Evolutionary conservation across 2,113 vertebrate species (phyloP).

Genomic region (Dermatemys mawii): DNA sequence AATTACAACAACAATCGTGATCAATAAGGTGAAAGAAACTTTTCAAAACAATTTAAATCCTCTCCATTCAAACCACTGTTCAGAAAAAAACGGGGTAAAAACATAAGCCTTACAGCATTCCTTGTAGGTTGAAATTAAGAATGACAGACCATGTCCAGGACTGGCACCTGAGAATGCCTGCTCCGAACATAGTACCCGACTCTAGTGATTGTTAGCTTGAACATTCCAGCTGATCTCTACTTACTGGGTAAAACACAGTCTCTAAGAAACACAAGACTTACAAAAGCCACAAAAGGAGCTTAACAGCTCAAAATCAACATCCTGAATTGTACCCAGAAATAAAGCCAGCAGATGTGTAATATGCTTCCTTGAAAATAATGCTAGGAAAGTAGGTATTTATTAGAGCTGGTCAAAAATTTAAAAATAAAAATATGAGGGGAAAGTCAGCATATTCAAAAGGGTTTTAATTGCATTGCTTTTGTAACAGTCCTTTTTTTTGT

Average conservation of each 20-base stretch:
- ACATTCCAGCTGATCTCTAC: neutral
- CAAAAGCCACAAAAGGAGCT: neutral
- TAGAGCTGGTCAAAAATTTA: neutral
- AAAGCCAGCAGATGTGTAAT: neutral
- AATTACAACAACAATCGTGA: neutral
- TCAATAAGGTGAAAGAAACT: neutral
- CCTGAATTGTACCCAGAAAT: neutral
- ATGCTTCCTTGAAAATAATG: neutral
- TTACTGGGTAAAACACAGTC: neutral
- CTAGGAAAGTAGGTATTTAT: neutral
- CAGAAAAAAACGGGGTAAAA: neutral
- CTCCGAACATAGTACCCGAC: neutral
- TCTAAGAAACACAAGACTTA: neutral
- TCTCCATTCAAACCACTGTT: neutral
- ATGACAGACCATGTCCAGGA: neutral
- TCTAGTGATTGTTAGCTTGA: neutral
- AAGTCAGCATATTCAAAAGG: neutral
- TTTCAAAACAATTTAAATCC: neutral
- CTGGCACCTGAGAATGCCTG: neutral
- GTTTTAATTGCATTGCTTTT: neutral
- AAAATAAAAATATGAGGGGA: neutral
- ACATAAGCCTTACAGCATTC: neutral
- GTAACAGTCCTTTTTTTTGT: neutral
- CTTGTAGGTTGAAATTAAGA: neutral
- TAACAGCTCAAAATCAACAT: neutral